Conservation (phyloP, 37 sponge, comb jelly and placozoan species). For the Halichondria panicea region DNA sequence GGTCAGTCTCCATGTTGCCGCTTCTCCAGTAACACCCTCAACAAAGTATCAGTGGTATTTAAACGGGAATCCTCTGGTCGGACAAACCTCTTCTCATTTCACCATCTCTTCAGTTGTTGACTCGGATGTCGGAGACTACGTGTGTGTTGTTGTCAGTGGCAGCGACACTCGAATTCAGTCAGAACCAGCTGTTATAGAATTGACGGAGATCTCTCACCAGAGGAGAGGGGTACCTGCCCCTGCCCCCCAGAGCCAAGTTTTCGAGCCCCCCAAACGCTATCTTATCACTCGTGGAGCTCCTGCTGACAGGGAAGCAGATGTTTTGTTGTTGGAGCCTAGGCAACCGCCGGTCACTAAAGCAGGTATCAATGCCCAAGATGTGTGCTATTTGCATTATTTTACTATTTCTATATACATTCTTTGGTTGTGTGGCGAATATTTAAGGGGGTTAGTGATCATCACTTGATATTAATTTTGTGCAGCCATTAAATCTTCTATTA, state of each 20-base stretch:
- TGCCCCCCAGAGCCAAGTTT: background rate
- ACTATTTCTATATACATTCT: too few relatives aligned
- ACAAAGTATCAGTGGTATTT: slow-evolving; percentile 55
- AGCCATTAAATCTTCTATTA: too few relatives aligned
- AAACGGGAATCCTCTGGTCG: slow-evolving; percentile 10
- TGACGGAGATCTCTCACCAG: background rate
- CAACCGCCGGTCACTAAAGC: too few relatives aligned
- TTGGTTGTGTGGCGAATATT: too few relatives aligned
- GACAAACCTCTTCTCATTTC: slow-evolving; percentile 2
- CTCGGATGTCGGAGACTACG: slow-evolving; percentile 33
- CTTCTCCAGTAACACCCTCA: background rate
- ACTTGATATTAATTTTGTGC: too few relatives aligned
- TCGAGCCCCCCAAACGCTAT: too few relatives aligned
- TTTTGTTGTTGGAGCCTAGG: too few relatives aligned
- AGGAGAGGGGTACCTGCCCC: background rate
- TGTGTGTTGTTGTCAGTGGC: slow-evolving; percentile 6
- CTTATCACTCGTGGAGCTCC: too few relatives aligned
- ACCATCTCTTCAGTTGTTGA: slow-evolving; percentile 6
- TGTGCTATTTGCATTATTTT: too few relatives aligned
- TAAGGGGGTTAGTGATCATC: too few relatives aligned
- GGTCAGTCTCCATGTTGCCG: slow-evolving; percentile 9
- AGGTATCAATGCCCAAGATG: too few relatives aligned
- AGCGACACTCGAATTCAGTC: background rate
- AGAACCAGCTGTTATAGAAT: background rate
- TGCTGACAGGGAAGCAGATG: too few relatives aligned